A percentile compares a stretch with the other conserved stretches of the same genome.
Conservation (phyloP, 2,113 vertebrate species). For the Fregata magnificens region DNA sequence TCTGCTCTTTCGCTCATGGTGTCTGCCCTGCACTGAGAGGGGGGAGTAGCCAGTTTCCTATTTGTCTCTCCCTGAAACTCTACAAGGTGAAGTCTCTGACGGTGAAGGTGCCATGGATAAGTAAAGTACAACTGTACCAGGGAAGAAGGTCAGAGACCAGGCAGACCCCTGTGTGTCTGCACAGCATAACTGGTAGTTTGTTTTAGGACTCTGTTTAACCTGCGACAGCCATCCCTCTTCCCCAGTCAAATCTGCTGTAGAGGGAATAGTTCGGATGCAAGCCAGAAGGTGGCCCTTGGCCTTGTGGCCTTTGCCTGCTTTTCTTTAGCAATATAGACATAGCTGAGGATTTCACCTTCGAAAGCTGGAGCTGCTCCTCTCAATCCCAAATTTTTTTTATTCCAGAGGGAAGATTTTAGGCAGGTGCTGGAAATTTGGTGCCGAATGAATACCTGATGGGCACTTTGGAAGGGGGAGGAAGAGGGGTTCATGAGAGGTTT, state of each 20-base stretch:
- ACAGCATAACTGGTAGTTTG: neutral
- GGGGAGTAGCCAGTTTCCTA: neutral
- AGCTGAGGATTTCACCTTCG: neutral
- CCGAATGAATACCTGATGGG: neutral
- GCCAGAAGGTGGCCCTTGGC: neutral
- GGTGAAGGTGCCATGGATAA: neutral
- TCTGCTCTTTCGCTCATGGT: fast-evolving
- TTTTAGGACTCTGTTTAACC: neutral
- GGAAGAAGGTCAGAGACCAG: neutral
- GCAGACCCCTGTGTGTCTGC: neutral
- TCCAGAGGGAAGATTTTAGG: neutral
- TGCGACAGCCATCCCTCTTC: neutral
- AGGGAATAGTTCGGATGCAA: neutral
- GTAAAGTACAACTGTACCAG: neutral
- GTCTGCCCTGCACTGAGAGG: neutral
- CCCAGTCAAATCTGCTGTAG: neutral
- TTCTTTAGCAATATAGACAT: neutral
- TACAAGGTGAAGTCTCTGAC: fast-evolving
- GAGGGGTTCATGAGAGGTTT: neutral
- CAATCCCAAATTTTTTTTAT: neutral
- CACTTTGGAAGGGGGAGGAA: neutral
- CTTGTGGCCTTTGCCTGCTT: neutral
- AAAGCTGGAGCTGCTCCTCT: neutral
- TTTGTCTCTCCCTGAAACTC: neutral
- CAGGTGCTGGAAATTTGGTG: neutral